Conservation (phyloP, 2,888 invertebrate species). For the Platycheirus rosarum region DNA sequence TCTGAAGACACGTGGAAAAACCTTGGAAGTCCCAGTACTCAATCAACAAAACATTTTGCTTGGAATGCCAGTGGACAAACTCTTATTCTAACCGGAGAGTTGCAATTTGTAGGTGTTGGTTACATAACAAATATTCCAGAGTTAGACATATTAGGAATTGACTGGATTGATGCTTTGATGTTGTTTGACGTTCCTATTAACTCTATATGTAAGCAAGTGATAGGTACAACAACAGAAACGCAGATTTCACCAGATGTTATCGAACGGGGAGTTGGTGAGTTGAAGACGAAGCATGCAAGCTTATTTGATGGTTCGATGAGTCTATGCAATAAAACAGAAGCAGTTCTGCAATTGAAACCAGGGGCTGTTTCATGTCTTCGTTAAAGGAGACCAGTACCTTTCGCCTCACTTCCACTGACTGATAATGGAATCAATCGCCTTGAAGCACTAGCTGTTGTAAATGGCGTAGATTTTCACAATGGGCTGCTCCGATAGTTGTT, state of each 20-base stretch:
- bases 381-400: slow-evolving; percentile 73
- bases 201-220: slow-evolving; percentile 23
- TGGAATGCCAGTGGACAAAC: slow-evolving; percentile 55
- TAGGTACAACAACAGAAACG: neutral
- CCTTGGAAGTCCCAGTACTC: neutral
- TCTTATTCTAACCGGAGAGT: slow-evolving; percentile 23
- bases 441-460: slow-evolving; percentile 63
- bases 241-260: slow-evolving; percentile 22
- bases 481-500: slow-evolving; percentile 74
- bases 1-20: slow-evolving; percentile 37
- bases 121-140: slow-evolving; percentile 38
- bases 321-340: slow-evolving; percentile 69
- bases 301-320: slow-evolving; percentile 57
- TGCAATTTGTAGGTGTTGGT: slow-evolving; percentile 19
- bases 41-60: slow-evolving; percentile 7
- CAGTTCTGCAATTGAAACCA: slow-evolving; percentile 67
- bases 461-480: slow-evolving; percentile 67
- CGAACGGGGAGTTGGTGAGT: slow-evolving; percentile 2
- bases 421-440: slow-evolving; percentile 62
- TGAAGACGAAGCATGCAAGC: slow-evolving; percentile 28
- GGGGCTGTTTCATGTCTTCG: slow-evolving; percentile 54
- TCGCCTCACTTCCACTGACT: slow-evolving; percentile 59
- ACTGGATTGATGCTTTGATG: slow-evolving; percentile 62
- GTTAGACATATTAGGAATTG: slow-evolving; percentile 57
- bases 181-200: slow-evolving; percentile 61